Base-by-base conservation (phyloP, 2,888 invertebrate genomes). In the Caenorhabditis zanzibari region DNA sequence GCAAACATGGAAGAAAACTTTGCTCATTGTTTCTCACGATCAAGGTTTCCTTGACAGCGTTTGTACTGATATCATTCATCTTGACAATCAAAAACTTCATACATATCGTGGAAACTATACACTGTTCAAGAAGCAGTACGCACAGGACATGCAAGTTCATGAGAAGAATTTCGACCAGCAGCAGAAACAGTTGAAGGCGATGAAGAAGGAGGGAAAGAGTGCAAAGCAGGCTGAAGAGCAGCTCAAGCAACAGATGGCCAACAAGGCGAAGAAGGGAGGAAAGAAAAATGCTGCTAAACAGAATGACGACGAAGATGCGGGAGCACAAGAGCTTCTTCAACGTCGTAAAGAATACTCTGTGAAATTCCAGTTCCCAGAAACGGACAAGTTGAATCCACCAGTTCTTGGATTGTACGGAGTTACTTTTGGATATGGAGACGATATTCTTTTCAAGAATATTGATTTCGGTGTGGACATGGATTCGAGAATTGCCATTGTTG, bases 31-130 rank as follows among this genome's bases (percentile, higher is more conserved):
- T 14, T 99, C 98, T 91, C 99, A 99, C 95, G 99, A 99, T 94
- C 99, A 99, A 94, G 97, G 97, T 88, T 99, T 99, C 94, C 95
- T 99, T 90, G 98, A 99, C 93, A 99, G 98, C 92, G 98, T 99
- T 4, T 99, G 99, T 93, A 98, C 98, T 77, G 99, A 99, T 94
- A 96, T 99, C 87, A 96, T 99, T 84, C 99, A 99, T 93, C 94
- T 99, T 88, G 98, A 99, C 93, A 95, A 95, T 89, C 96, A 96
- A 91, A 98, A 98, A 93, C 93, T 99, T 71, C 95, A 95, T 92
- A 98, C 99, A 93, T 99, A 99, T 93, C 96, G 97, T 93, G 99
- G 99, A 84, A 98, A 98, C 93, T 97, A 97, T 93, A 96, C 90
- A 10, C 89, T 93, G 95, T 99, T 99, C 93, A 98, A 98, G 94